Conservation (phyloP, 2,113 vertebrate genomes). For the Microtus richardsoni region DNA sequence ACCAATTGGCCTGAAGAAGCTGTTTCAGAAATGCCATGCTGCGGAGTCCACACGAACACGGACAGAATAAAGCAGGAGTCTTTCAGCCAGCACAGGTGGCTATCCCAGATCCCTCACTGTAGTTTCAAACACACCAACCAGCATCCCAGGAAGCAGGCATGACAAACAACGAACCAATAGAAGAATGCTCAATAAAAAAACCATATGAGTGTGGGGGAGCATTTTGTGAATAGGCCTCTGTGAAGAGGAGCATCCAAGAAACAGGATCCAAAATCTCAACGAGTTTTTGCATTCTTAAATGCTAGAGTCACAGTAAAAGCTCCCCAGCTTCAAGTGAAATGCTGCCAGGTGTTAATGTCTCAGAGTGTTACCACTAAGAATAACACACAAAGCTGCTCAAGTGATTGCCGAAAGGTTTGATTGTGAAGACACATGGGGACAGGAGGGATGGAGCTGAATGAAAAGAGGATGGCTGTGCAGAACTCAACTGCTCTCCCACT, state of each 20-base stretch:
- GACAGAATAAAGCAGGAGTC: conserved; percentile 20
- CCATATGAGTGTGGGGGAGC: not conserved
- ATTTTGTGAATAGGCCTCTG: conserved; percentile 66
- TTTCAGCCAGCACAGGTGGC: conserved; percentile 8
- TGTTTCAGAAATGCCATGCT: not conserved
- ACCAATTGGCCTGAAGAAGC: conserved; percentile 49
- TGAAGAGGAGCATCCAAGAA: conserved; percentile 65
- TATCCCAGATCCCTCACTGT: not conserved
- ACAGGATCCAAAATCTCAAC: conserved; percentile 63
- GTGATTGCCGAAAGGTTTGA: conserved; percentile 65
- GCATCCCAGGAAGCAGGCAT: conserved; percentile 49
- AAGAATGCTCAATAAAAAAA: not conserved
- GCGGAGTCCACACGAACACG: not conserved
- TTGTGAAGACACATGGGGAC: conserved; percentile 34
- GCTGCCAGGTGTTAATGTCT: conserved; percentile 75
- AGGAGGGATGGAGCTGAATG: not conserved
- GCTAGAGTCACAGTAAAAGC: conserved; percentile 70
- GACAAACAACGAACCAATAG: conserved; percentile 28
- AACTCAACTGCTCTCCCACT: not conserved
- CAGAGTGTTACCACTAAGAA: conserved; percentile 78
- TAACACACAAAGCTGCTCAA: conserved; percentile 77
- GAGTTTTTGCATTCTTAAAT: conserved; percentile 77
- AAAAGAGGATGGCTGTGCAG: not conserved
- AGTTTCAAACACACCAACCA: conserved; percentile 52
- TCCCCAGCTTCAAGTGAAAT: conserved; percentile 70